These are phyloP conservation scores for Eristalis pertinax DNA, from an alignment of 2,888 invertebrate species.

Conservation along the genomic window DNA sequence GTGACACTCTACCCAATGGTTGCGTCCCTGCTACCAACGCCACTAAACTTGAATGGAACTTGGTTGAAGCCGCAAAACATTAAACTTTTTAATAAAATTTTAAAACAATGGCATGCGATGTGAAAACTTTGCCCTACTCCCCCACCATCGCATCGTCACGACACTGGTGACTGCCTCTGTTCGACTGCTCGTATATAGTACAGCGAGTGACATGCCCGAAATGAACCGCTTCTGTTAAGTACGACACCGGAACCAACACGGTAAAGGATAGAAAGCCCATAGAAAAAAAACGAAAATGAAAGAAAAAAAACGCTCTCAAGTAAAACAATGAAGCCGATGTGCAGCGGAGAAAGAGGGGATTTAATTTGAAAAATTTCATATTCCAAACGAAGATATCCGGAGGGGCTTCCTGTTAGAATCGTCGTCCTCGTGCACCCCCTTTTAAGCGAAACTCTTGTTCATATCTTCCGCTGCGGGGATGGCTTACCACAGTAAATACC, in stretches of 20 bases:
- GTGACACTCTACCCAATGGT: background rate
- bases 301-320: constrained; percentile 36
- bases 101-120: constrained; percentile 72
- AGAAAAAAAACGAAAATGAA: constrained; percentile 11
- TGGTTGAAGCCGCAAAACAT: constrained; percentile 72
- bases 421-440: background rate
- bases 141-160: background rate
- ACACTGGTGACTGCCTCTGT: constrained; percentile 12
- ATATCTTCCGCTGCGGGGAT: background rate
- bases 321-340: constrained; percentile 56
- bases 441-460: background rate
- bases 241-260: constrained; percentile 64
- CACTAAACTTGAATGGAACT: constrained; percentile 69
- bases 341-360: constrained; percentile 6
- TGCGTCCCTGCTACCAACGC: constrained; percentile 36
- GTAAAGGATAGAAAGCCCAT: constrained; percentile 61
- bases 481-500: constrained; percentile 13
- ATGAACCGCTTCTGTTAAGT: constrained; percentile 64
- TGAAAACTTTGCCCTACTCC: constrained; percentile 68
- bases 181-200: constrained; percentile 30
- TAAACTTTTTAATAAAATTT: constrained; percentile 73
- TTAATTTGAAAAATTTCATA: constrained; percentile 59
- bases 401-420: constrained; percentile 20
- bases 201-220: constrained; percentile 61
- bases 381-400: constrained; percentile 45